Conservation (phyloP, 2,888 invertebrate species). For the Petrolisthes cinctipes region DNA sequence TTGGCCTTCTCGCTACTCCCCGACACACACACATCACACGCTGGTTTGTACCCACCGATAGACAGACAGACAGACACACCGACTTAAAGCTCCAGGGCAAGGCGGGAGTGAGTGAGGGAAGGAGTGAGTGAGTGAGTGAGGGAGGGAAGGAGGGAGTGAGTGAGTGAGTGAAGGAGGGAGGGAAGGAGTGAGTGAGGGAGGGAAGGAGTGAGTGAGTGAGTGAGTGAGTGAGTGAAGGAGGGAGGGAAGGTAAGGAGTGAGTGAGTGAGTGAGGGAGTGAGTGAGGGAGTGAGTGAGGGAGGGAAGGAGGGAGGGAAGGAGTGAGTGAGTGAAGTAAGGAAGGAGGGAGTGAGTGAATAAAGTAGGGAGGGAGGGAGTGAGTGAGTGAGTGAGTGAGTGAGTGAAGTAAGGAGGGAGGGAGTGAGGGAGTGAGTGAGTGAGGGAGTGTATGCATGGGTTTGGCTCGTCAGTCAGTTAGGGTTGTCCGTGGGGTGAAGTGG, state of each 20-base stretch:
- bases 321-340: not conserved
- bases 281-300: not conserved
- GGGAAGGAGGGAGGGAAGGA: no score
- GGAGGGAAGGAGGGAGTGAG: no score
- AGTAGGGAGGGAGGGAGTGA: not conserved
- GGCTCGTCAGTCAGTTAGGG: no score
- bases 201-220: no score
- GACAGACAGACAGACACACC: not conserved
- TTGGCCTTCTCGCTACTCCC: constrained; percentile 4
- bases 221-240: no score
- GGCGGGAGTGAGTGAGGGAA: no score
- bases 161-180: no score
- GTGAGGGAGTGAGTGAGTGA: no score
- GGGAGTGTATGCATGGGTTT: no score
- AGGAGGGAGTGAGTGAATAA: not conserved
- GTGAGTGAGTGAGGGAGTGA: not conserved
- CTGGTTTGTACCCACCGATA: not conserved
- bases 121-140: not conserved
- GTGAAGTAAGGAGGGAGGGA: no score
- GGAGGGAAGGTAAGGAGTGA: no score
- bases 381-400: not conserved
- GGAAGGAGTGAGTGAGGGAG: not conserved
- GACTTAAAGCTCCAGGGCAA: not conserved
- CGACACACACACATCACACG: not conserved
- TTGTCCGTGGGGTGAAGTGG: no score